These are phyloP conservation scores for Gila robusta DNA, from an alignment of 2,797 vertebrate genomes.

Conservation along the genomic window DNA sequence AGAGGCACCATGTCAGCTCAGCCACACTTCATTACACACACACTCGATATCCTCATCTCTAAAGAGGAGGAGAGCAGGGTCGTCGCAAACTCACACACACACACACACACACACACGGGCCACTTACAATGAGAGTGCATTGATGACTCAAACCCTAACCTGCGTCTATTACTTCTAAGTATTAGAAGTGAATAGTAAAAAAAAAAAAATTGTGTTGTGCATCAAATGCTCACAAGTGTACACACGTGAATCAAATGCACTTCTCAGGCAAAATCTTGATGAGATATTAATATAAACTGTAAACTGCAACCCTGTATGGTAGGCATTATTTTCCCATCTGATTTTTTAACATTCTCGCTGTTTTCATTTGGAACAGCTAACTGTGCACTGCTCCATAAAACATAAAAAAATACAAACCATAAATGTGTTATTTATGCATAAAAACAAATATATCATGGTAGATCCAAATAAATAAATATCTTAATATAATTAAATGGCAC, in stretches of 20 bases:
- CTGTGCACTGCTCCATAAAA: background rate
- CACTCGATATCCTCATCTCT: slow-evolving; percentile 42
- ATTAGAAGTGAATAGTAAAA: background rate
- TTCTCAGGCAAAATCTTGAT: background rate
- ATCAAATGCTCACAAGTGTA: background rate
- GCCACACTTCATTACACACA: slow-evolving; percentile 57
- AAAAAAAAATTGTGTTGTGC: background rate
- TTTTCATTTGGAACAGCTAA: background rate
- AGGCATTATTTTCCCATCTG: background rate
- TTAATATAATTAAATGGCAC: background rate
- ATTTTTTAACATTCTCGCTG: background rate
- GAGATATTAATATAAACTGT: background rate
- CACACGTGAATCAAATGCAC: background rate
- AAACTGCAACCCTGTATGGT: background rate
- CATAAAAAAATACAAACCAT: background rate
- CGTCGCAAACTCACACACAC: slow-evolving; percentile 24
- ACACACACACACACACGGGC: slow-evolving; percentile 23
- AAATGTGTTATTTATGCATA: background rate
- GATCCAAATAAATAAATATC: background rate
- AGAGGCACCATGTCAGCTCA: slow-evolving; percentile 47
- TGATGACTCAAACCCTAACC: slow-evolving; percentile 1
- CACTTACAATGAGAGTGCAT: slow-evolving; percentile 43
- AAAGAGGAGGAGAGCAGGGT: slow-evolving; percentile 10
- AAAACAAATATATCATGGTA: background rate
- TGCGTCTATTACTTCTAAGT: background rate